These are phyloP conservation scores for Gryllus bimaculatus DNA, from an alignment of 1,140 invertebrate genomes.

Conservation along the genomic window DNA sequence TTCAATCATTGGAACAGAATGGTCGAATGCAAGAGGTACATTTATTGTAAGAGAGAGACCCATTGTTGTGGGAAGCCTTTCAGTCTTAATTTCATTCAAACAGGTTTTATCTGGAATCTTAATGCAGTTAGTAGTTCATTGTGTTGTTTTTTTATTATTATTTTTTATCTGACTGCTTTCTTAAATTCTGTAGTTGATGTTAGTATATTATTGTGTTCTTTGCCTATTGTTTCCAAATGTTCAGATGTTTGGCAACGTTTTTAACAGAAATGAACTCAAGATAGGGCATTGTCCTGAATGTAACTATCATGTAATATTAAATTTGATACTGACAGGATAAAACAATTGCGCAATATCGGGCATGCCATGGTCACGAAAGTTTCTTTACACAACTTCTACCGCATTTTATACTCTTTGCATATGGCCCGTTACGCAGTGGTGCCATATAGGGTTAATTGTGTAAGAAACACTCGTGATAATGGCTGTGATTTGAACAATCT, in stretches of 20 bases:
- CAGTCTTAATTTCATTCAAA: constrained; percentile 7
- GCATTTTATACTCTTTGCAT: constrained; percentile 13
- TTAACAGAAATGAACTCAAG: too few relatives aligned
- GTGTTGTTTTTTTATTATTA: not conserved
- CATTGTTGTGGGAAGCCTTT: not conserved
- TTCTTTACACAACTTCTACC: not conserved
- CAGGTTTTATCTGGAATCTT: not conserved
- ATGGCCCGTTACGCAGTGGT: not conserved
- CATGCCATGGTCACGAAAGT: not conserved
- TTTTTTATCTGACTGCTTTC: constrained; percentile 10
- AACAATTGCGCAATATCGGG: too few relatives aligned
- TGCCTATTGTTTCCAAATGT: constrained; percentile 10
- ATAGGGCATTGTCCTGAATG: too few relatives aligned
- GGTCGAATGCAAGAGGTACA: constrained; percentile 1
- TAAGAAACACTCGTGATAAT: constrained; percentile 1
- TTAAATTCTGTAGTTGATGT: constrained; percentile 19
- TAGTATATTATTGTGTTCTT: constrained; percentile 14
- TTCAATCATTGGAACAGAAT: not conserved
- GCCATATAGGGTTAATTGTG: not conserved
- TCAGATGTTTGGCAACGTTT: not conserved
- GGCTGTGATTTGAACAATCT: constrained; percentile 7
- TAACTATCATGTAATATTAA: too few relatives aligned
- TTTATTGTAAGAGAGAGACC: not conserved
- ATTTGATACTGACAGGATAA: too few relatives aligned
- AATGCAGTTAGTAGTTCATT: not conserved